A percentile compares a stretch with the other conserved stretches of the same genome.
Conservation (phyloP, 2,797 vertebrate genomes). For the Chloroceryle inda region DNA sequence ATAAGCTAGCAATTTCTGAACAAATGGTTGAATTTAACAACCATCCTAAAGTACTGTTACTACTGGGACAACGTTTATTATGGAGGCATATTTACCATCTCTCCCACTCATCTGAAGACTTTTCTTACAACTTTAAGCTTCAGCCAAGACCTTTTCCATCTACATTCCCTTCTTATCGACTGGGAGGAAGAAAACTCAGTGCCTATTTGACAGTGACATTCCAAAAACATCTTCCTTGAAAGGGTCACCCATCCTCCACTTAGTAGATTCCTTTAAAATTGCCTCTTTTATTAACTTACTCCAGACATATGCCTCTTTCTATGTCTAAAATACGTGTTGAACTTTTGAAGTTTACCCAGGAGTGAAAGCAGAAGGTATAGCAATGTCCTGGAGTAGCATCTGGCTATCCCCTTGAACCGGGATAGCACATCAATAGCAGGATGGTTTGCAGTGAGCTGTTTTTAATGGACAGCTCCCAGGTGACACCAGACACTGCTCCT, state of each 20-base stretch:
- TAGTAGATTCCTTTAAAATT: neutral
- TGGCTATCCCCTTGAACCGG: neutral
- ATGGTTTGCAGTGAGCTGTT: conserved; percentile 44
- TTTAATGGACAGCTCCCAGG: conserved; percentile 73
- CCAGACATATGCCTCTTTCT: conserved; percentile 61
- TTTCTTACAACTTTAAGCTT: neutral
- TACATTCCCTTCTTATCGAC: neutral
- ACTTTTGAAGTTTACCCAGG: conserved; percentile 70
- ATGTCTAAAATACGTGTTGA: conserved; percentile 60
- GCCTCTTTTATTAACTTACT: conserved; percentile 35
- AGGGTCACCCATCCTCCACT: neutral
- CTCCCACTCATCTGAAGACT: neutral
- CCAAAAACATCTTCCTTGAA: neutral
- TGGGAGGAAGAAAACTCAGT: neutral
- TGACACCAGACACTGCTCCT: conserved; percentile 56
- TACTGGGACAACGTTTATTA: neutral
- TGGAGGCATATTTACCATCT: neutral
- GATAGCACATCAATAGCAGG: conserved; percentile 52
- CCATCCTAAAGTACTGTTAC: neutral
- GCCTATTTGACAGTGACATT: neutral
- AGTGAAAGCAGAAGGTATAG: conserved; percentile 41
- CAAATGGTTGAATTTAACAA: neutral
- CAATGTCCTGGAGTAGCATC: conserved; percentile 62
- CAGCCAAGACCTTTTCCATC: neutral
- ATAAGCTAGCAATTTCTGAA: neutral